A percentile compares a stretch with the other conserved stretches of the same genome.
Conservation (phyloP, 2,113 vertebrate species). For the Glareola pratincola region DNA sequence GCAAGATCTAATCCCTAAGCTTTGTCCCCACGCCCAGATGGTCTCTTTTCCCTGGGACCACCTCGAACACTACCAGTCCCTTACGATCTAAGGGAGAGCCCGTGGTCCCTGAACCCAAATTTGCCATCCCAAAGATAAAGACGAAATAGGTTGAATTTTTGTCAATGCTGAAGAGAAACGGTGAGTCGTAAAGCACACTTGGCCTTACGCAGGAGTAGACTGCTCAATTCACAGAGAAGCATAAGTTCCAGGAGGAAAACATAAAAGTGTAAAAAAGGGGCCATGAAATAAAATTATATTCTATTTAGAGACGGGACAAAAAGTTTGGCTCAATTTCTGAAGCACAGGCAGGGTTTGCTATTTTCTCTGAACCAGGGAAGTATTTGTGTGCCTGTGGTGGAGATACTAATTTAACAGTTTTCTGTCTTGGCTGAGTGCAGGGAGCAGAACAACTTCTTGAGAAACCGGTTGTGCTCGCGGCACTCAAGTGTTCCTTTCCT, state of each 20-base stretch:
- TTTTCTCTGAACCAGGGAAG: constrained; percentile 7
- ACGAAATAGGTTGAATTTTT: not conserved
- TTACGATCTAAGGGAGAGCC: not conserved
- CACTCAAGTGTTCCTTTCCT: not conserved
- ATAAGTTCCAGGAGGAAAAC: not conserved
- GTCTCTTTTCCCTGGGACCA: not conserved
- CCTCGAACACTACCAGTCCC: not conserved
- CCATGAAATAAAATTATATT: not conserved
- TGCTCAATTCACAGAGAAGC: not conserved
- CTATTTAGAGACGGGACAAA: constrained; percentile 8
- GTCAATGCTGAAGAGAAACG: not conserved
- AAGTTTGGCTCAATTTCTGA: not conserved
- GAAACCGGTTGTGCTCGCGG: not conserved
- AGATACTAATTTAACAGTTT: not conserved
- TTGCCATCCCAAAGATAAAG: not conserved
- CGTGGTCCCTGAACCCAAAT: not conserved
- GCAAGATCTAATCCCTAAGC: not conserved
- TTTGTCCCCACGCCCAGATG: not conserved
- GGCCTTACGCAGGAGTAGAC: not conserved
- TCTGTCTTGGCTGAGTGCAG: not conserved
- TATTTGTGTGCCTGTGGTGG: not conserved
- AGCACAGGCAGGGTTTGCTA: not conserved
- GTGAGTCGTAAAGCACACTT: not conserved
- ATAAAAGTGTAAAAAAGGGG: not conserved
- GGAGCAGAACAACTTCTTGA: not conserved